Base-by-base conservation (phyloP, 1,140 invertebrate genomes). In the Macrosteles quadrilineatus region DNA sequence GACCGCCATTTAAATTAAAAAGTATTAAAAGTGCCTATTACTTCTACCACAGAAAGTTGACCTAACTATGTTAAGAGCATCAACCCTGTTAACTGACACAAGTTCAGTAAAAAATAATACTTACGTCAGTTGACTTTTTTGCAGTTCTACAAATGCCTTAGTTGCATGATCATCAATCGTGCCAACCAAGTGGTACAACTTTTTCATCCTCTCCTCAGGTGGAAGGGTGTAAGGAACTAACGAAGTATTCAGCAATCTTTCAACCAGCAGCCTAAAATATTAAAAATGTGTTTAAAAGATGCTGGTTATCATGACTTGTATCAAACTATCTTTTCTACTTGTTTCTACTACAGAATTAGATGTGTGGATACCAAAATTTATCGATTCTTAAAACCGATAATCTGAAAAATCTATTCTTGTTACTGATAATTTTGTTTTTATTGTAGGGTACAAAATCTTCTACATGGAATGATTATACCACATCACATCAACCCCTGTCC, bases 111-210 rank as follows among this genome's bases (percentile, higher is more conserved):
- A n/a, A n/a, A n/a, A n/a, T n/a, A n/a, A n/a, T 67, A 81, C 83
- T 82, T 80, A 88, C 87, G 87, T 85, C 72, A 95, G 82, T 78
- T 97, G 94, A 82, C 95, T 93, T 79, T 97, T 97, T 77, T 98
- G 92, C 57, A 99, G 82, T 80, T 98, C 96, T 66, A 95, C 91
- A 77, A 96, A 96, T n/a, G 94, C 94, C 81, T 97, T 97, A 0
- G 93, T 93, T 1, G 96, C 96, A 83, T 98, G 91, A 74, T 97
- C 93, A 81, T 98, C 96, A 40, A 98, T 91, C 53, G 95, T 96
- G 43, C 91, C 93, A 76, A 96, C 88, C 4, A 98, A 82, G 78
- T 96, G 92, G 77, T 96, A 96, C 3, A 99, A 81, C 77, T 95
- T 96, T 79, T 95, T 96, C 96, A 98, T 98, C 72, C 95, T 86